A percentile compares a stretch with the other conserved stretches of the same genome.
phyloP scores from a whole-genome alignment of 2,797 vertebrate genomes.

The Eulemur albifrons region DNA sequence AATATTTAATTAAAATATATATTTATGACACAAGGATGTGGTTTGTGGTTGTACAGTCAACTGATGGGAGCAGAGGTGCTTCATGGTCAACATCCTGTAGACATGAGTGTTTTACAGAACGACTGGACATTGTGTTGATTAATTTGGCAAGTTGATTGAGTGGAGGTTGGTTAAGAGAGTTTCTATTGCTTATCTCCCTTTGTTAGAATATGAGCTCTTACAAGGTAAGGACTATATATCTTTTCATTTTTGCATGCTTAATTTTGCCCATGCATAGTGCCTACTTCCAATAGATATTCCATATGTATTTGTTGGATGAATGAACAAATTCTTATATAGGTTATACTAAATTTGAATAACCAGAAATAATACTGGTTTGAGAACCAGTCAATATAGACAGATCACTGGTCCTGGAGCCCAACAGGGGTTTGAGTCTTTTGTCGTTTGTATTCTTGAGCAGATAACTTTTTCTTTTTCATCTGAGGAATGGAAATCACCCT shows the following conservation, averaged over 20 bases:
- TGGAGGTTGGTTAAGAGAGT: background rate
- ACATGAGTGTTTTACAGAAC: background rate
- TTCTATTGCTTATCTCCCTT: background rate
- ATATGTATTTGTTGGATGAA: background rate
- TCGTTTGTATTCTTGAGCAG: background rate
- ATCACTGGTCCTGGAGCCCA: background rate
- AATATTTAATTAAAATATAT: constrained; percentile 2
- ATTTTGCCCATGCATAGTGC: background rate
- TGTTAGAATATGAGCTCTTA: background rate
- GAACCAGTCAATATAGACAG: background rate
- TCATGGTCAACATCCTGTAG: background rate
- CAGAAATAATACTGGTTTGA: background rate
- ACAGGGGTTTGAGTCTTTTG: background rate
- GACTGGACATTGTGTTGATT: background rate
- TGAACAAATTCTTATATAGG: background rate
- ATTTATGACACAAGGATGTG: background rate
- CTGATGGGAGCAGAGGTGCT: background rate
- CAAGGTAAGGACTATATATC: background rate
- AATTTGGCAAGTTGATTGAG: background rate
- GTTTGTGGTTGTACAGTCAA: background rate
- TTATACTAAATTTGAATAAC: constrained; percentile 35
- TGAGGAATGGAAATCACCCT: background rate
- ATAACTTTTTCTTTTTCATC: constrained; percentile 11
- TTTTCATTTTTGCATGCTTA: background rate
- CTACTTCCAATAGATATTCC: background rate